Evolutionary conservation across 2,113 vertebrate species (phyloP), one percentile per base, ranked within the genome.

Genomic region (Labrus mixtus): DNA sequence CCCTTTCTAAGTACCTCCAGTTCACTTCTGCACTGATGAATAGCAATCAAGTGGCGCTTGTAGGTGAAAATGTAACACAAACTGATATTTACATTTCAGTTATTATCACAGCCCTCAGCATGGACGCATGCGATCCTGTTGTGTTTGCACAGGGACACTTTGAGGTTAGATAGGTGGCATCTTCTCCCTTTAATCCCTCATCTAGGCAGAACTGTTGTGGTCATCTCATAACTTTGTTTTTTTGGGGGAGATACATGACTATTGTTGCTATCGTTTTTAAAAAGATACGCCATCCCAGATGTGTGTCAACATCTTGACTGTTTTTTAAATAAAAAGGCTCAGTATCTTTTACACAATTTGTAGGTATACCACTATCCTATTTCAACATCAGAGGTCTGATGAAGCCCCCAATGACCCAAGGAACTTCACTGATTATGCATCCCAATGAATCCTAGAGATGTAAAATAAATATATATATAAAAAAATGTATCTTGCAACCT

Each of bases 41-140:
- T 73, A 79, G 88, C 88, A 92, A 92, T 92, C 91, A 90, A 86
- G 85, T 91, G 81, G 43, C 6, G 53, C 67, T 86, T 88, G 84
- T 82, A 82, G 85, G 89, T 81, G 74, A 82, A 89, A 68, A 88
- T 87, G 66, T 79, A 48, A 61, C 82, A 73, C 78, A 83, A 76
- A 73, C 45, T 67, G n/a, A 73, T 90, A 83, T 91, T 91, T 89
- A 82, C 85, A 80, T 87, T 89, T 82, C 29, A 59, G 61, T 56
- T 65, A 78, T 87, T 81, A 76, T 89, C 59, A 25, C 48, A 23
- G 58, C 91, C 90, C 90, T 76, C 81, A 91, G 91, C 69, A 13
- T 2, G 19, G 43, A 85, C 80, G 71, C 88, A 91, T 90, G 89
- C 87, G 22, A 89, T 88, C 67, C 41, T 29, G 22, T 79, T 83